Conservation (phyloP, 2,888 invertebrate genomes). For the Polyommatus icarus region DNA sequence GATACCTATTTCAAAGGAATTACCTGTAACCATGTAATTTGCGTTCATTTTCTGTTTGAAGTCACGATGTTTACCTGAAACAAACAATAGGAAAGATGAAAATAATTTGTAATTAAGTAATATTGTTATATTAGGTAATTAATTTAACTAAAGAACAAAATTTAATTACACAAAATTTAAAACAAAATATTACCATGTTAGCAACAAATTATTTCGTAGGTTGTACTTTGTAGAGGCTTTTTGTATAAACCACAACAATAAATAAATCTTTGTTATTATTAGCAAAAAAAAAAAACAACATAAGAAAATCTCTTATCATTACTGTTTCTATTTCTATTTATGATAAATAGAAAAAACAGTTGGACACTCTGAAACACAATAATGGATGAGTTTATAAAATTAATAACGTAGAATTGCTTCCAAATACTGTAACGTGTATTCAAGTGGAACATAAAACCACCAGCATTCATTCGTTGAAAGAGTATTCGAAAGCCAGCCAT, state of each 20-base stretch:
- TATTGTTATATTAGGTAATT: slow-evolving; percentile 6
- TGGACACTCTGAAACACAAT: background rate
- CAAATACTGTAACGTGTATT: slow-evolving; percentile 15
- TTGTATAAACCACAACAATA: background rate
- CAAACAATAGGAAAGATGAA: slow-evolving; percentile 26
- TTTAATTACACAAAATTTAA: background rate
- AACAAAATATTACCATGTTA: background rate
- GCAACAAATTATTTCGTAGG: background rate
- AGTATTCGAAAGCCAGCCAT: slow-evolving; percentile 27
- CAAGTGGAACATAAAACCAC: slow-evolving; percentile 24
- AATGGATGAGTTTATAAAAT: background rate
- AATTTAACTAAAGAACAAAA: background rate
- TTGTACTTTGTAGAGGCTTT: background rate
- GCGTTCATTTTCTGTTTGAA: slow-evolving; percentile 31
- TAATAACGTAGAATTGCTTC: slow-evolving; percentile 17
- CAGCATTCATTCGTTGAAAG: slow-evolving; percentile 29
- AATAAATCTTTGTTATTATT: background rate
- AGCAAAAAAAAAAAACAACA: too few relatives aligned
- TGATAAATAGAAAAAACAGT: background rate
- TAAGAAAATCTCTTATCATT: too few relatives aligned
- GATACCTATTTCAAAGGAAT: slow-evolving; percentile 35
- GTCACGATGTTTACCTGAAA: slow-evolving; percentile 30
- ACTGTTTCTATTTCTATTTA: too few relatives aligned
- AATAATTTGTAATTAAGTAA: slow-evolving; percentile 21
- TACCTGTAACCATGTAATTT: slow-evolving; percentile 35